These are phyloP conservation scores for Myopa tessellatipennis DNA, from an alignment of 2,888 invertebrate genomes.

Conservation along the genomic window DNA sequence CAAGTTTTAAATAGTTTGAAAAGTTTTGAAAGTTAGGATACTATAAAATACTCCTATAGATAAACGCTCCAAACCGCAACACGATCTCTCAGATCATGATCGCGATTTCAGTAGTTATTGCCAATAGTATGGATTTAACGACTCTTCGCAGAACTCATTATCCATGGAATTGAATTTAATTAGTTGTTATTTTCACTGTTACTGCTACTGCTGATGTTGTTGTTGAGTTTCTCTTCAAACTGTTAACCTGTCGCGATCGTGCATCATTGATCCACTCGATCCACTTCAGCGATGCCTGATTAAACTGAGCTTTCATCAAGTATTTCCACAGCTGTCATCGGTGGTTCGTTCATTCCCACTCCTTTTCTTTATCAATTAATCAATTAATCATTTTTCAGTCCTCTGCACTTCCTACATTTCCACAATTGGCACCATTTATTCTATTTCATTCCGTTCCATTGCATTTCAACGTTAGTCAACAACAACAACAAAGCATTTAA, in stretches of 20 bases:
- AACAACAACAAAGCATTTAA: slow-evolving; percentile 17
- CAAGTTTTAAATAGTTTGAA: too few relatives aligned
- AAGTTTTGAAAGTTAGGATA: too few relatives aligned
- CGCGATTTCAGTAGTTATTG: too few relatives aligned
- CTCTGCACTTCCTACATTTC: background rate
- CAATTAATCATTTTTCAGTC: slow-evolving; percentile 31
- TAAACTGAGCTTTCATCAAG: slow-evolving; percentile 29
- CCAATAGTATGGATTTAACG: too few relatives aligned
- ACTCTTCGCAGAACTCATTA: background rate
- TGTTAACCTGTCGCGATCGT: slow-evolving; percentile 32
- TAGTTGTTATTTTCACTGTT: background rate
- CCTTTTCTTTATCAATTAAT: slow-evolving; percentile 33
- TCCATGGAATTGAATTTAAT: background rate
- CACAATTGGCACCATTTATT: background rate
- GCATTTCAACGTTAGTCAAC: background rate
- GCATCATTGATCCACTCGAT: slow-evolving; percentile 11
- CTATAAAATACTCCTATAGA: too few relatives aligned
- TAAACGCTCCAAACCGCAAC: too few relatives aligned
- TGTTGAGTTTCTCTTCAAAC: background rate
- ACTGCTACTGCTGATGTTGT: too few relatives aligned
- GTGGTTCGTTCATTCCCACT: slow-evolving; percentile 19
- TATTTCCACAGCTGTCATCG: slow-evolving; percentile 31
- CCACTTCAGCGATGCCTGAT: slow-evolving; percentile 10
- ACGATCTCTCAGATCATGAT: too few relatives aligned
- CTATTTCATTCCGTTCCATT: background rate